Conservation (phyloP, 2,797 vertebrate genomes). For the Coendou prehensilis region DNA sequence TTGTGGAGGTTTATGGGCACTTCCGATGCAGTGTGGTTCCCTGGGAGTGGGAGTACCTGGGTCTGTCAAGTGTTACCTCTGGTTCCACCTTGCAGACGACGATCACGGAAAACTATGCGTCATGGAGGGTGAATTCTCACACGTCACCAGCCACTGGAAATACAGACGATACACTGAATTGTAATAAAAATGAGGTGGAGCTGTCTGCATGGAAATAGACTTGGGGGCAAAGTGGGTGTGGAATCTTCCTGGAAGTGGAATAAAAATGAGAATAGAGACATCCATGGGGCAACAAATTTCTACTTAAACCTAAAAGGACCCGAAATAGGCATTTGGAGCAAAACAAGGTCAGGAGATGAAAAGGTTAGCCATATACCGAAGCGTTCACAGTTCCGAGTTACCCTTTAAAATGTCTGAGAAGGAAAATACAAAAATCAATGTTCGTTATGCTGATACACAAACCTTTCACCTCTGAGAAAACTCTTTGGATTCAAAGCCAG, state of each 20-base stretch:
- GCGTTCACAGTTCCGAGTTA: slow-evolving; percentile 32
- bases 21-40: neutral
- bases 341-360: slow-evolving; percentile 42
- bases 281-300: neutral
- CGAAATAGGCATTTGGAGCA: slow-evolving; percentile 28
- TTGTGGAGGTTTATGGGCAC: neutral
- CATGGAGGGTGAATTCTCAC: neutral
- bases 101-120: neutral
- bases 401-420: slow-evolving; percentile 48
- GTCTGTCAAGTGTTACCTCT: neutral
- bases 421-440: slow-evolving; percentile 63
- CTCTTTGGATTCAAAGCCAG: neutral
- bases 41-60: no score
- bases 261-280: neutral
- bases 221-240: neutral
- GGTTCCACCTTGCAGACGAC: neutral
- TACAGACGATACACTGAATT: neutral
- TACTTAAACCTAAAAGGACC: neutral
- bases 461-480: slow-evolving; percentile 49
- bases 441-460: neutral
- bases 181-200: neutral
- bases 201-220: neutral
- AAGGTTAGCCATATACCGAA: neutral
- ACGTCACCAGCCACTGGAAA: neutral
- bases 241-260: neutral